Conservation (phyloP, 2,888 invertebrate species). For the Penaeus monodon region DNA sequence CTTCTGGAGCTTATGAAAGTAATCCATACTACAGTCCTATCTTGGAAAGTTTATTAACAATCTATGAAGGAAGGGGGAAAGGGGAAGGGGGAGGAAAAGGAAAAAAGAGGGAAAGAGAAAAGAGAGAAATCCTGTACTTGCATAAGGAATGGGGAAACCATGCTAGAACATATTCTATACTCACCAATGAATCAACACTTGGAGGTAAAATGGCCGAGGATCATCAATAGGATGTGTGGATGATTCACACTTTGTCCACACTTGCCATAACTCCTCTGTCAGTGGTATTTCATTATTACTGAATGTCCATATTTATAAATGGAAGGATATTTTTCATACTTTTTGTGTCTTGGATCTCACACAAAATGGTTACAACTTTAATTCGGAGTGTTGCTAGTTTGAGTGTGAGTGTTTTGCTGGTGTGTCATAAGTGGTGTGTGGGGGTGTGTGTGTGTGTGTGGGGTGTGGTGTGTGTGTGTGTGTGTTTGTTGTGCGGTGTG, state of each 20-base stretch:
- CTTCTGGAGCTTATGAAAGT: neutral
- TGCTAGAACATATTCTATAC: neutral
- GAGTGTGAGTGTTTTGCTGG: too few species aligned
- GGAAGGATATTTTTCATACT: too few species aligned
- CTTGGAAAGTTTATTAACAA: neutral
- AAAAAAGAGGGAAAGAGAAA: too few species aligned
- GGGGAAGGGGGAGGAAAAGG: too few species aligned
- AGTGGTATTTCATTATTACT: neutral
- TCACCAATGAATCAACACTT: conserved; percentile 59
- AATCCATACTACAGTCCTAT: neutral
- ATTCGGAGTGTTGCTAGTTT: too few species aligned
- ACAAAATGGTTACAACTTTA: too few species aligned
- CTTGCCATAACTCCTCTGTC: conserved; percentile 55
- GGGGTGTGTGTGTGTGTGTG: too few species aligned
- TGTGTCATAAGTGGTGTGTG: too few species aligned
- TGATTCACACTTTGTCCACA: conserved; percentile 59
- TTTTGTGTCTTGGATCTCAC: too few species aligned
- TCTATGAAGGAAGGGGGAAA: neutral
- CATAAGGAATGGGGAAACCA: neutral
- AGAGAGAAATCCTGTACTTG: neutral
- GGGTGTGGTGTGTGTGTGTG: too few species aligned
- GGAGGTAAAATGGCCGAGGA: conserved; percentile 49
- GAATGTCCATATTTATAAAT: too few species aligned
- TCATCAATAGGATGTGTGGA: conserved; percentile 38
- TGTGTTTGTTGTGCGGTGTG: too few species aligned